Evolutionary conservation across 2,888 invertebrate genomes (phyloP), one percentile per base, ranked within the genome.

Genomic region (Catocala fraxini): DNA sequence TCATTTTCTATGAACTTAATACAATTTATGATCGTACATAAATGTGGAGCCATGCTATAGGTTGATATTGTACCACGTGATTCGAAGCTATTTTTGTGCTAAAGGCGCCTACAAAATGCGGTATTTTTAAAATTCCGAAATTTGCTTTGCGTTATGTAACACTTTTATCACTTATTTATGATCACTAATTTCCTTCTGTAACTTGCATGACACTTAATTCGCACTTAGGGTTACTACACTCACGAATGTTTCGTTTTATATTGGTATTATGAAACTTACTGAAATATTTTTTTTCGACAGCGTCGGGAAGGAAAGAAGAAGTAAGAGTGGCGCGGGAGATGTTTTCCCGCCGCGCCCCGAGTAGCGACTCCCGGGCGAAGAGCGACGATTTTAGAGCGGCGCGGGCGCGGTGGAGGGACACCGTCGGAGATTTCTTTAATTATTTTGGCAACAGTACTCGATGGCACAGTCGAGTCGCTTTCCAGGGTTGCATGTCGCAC

Each of bases 401-500:
- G 95, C 95, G 95, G 94, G 95, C 94, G 95, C 95, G 83, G 86
- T 95, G 95, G 95, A 96, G 93, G 91, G 93, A 95, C 95, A 94
- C 89, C 90, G 93, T 88, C 94, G 94, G 95, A 95, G 95, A 95
- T 96, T 96, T 95, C 96, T 95, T 96, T 96, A 96, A 96, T 96
- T 96, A 96, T 96, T 96, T 96, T 96, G 96, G 96, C 96, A 96
- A 95, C 95, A 95, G 94, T 93, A 94, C 93, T 89, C 90, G 93
- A 90, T 94, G 93, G 94, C 93, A 93, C 90, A 91, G 93, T 86
- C 89, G 91, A 91, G 89, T 91, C 92, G 91, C 87, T 94, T 92
- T 94, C 94, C 94, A 94, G 94, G 94, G 94, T 94, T 93, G 93
- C 89, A 89, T 91, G 93, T 93, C 93, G 93, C 91, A 86, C 89